Conservation (phyloP, 2,888 invertebrate species). For the Clivina fossor region DNA sequence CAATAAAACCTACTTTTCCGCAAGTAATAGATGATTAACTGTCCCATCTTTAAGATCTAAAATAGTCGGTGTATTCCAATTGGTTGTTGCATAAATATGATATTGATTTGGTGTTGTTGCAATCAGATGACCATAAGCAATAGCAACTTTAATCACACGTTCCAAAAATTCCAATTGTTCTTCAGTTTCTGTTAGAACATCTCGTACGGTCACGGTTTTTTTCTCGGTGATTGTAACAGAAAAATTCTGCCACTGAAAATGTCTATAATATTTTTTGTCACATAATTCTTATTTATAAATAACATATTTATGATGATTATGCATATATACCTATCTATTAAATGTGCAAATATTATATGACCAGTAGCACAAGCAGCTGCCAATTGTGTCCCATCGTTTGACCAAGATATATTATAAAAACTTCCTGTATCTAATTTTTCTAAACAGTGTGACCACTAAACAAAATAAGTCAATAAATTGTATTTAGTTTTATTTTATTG, state of each 20-base stretch:
- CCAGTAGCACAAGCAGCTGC: constrained; percentile 95
- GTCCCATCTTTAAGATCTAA: constrained; percentile 88
- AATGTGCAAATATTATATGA: constrained; percentile 85
- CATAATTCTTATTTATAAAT: no score
- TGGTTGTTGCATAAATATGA: constrained; percentile 87
- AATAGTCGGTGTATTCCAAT: constrained; percentile 95
- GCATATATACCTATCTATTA: constrained; percentile 74
- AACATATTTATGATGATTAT: neutral
- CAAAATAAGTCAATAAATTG: no score
- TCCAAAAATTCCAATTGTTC: constrained; percentile 94
- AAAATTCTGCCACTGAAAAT: constrained; percentile 79
- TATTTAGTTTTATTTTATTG: no score
- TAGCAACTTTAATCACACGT: constrained; percentile 81
- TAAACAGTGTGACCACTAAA: constrained; percentile 90
- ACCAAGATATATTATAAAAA: constrained; percentile 89
- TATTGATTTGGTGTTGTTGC: constrained; percentile 91
- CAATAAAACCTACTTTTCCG: constrained; percentile 90
- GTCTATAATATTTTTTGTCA: constrained; percentile 55
- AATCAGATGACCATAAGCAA: constrained; percentile 85
- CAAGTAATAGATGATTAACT: constrained; percentile 76
- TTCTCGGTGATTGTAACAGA: constrained; percentile 75
- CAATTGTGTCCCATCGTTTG: constrained; percentile 92
- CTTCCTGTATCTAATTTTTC: constrained; percentile 89
- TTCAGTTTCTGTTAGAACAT: constrained; percentile 78
- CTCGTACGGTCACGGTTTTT: constrained; percentile 78